Conservation (phyloP, 2,797 vertebrate species). For the Salmo trutta region DNA sequence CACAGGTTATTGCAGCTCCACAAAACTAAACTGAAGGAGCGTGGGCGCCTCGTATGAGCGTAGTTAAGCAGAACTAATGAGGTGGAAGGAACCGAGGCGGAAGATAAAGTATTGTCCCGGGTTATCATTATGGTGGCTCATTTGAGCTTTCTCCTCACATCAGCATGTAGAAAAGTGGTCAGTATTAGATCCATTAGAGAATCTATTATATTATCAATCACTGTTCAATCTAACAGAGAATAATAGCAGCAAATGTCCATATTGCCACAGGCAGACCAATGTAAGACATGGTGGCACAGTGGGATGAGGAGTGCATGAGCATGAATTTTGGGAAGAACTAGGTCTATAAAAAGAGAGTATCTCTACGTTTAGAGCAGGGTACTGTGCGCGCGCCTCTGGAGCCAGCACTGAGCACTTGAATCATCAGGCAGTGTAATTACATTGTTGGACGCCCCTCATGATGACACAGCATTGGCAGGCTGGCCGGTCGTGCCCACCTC, state of each 20-base stretch:
- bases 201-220: neutral
- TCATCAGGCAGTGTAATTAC: conserved; percentile 58
- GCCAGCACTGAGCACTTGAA: conserved; percentile 45
- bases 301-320: neutral
- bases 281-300: neutral
- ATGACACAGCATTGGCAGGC: conserved; percentile 59
- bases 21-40: neutral
- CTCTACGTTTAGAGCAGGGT: neutral
- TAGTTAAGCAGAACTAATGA: neutral
- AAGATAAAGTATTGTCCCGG: neutral
- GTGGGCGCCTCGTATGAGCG: neutral
- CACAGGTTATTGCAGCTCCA: neutral
- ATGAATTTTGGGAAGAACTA: neutral
- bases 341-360: neutral
- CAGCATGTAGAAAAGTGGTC: neutral
- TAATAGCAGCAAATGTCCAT: neutral
- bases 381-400: conserved; percentile 50
- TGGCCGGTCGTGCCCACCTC: conserved; percentile 5
- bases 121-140: neutral
- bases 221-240: neutral
- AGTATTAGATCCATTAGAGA: neutral
- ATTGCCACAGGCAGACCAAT: neutral
- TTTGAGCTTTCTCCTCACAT: neutral
- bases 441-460: conserved; percentile 69
- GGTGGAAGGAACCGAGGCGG: neutral